Percentiles rank a stretch among this genome's conserved stretches.
Conservation (phyloP, 2,113 vertebrate genomes). For the Aptenodytes patagonicus region DNA sequence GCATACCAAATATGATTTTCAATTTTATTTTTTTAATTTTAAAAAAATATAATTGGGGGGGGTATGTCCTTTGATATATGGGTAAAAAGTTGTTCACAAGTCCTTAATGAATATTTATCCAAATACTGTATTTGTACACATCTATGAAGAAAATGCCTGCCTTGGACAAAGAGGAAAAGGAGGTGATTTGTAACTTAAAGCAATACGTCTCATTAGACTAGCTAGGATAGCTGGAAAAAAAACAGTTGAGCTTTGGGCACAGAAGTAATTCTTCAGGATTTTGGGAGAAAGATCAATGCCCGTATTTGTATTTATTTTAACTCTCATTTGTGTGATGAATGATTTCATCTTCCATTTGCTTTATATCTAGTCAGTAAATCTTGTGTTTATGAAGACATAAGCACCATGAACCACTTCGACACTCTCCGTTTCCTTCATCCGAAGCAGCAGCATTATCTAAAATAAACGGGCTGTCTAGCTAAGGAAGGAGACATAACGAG, state of each 20-base stretch:
- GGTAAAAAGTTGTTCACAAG: not conserved
- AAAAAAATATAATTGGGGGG: not conserved
- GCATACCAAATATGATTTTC: not conserved
- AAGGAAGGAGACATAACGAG: not conserved
- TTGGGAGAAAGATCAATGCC: not conserved
- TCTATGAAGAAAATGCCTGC: not conserved
- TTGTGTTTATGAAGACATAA: not conserved
- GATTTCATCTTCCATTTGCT: not conserved
- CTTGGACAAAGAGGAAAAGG: not conserved
- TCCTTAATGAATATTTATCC: not conserved
- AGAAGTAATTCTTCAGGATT: not conserved
- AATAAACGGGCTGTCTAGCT: not conserved
- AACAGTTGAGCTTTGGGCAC: not conserved
- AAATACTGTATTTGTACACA: not conserved
- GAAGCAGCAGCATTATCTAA: not conserved
- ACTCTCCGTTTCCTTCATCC: not conserved
- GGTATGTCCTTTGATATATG: not conserved
- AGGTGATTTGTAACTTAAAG: not conserved
- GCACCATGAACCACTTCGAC: not conserved
- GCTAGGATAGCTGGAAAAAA: not conserved
- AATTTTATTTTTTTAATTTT: not conserved
- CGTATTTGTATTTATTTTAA: not conserved
- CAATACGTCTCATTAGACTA: not conserved
- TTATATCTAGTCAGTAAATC: not conserved
- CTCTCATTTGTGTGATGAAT: not conserved